A percentile compares a stretch with the other conserved stretches of the same genome.
These are phyloP conservation scores for Psittacara wagleri DNA, from an alignment of 2,113 vertebrate genomes.

Conservation along the genomic window DNA sequence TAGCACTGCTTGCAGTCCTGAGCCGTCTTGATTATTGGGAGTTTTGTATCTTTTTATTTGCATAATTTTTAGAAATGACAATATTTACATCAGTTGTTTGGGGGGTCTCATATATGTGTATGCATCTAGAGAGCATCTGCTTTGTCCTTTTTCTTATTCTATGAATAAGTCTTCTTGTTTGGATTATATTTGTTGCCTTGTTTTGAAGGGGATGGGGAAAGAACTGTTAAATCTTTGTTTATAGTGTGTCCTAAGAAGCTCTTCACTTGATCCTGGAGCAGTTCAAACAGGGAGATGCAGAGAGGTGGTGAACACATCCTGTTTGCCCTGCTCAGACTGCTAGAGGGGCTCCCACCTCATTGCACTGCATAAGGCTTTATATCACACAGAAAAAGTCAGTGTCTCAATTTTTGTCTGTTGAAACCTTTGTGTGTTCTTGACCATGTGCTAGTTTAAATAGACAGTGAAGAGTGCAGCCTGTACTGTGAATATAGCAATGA, in stretches of 20 bases:
- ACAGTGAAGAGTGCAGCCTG: neutral
- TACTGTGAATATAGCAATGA: neutral
- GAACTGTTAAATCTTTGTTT: neutral
- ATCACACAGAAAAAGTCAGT: neutral
- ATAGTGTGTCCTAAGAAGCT: neutral
- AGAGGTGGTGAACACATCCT: accelerated
- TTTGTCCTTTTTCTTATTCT: neutral
- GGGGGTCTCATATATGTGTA: neutral
- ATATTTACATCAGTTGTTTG: neutral
- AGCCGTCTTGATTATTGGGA: neutral
- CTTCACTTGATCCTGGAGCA: neutral
- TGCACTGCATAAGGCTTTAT: neutral
- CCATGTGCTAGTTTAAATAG: neutral
- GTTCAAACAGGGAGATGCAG: neutral
- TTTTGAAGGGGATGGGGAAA: neutral
- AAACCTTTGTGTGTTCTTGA: neutral
- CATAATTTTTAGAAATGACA: neutral
- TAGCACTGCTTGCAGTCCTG: neutral
- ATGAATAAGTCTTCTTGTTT: neutral
- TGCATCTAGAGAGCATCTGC: neutral
- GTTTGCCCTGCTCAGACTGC: neutral
- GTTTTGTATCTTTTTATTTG: neutral
- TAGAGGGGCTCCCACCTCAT: neutral
- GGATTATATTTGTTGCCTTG: neutral
- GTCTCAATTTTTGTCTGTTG: neutral